Conservation (phyloP, 2,113 vertebrate species). For the Ciconia maguari region DNA sequence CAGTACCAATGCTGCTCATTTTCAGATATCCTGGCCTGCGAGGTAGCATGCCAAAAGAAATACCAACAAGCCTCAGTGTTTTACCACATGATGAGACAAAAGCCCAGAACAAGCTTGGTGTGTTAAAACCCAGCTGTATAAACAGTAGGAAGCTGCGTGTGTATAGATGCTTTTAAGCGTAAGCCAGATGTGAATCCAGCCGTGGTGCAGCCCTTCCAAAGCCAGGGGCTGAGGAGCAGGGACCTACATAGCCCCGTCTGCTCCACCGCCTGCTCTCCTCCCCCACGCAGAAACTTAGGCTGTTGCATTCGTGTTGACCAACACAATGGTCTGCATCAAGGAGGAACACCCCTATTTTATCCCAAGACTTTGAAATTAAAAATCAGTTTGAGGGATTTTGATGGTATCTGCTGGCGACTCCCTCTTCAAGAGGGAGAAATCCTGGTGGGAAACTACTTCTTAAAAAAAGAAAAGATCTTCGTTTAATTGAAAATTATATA, state of each 20-base stretch:
- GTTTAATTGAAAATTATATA: background rate
- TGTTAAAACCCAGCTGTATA: conserved; percentile 13
- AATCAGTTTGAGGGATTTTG: background rate
- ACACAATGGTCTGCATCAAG: background rate
- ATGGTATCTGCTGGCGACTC: background rate
- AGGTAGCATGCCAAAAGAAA: background rate
- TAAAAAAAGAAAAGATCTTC: background rate
- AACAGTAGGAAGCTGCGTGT: background rate
- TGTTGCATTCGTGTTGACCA: accelerated
- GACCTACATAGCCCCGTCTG: background rate
- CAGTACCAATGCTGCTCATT: background rate
- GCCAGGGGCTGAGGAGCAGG: background rate
- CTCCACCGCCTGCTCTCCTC: background rate
- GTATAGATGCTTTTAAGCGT: background rate
- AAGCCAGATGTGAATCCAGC: background rate
- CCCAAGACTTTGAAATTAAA: background rate
- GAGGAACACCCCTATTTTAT: background rate
- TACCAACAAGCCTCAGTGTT: background rate
- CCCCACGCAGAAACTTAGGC: background rate
- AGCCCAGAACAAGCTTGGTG: background rate
- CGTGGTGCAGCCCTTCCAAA: background rate
- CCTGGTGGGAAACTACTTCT: accelerated
- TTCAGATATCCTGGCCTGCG: accelerated
- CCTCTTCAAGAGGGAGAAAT: background rate
- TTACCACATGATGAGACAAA: conserved; percentile 18